Conservation (phyloP, 1,140 invertebrate species). For the Rhyacophila brunnea region DNA sequence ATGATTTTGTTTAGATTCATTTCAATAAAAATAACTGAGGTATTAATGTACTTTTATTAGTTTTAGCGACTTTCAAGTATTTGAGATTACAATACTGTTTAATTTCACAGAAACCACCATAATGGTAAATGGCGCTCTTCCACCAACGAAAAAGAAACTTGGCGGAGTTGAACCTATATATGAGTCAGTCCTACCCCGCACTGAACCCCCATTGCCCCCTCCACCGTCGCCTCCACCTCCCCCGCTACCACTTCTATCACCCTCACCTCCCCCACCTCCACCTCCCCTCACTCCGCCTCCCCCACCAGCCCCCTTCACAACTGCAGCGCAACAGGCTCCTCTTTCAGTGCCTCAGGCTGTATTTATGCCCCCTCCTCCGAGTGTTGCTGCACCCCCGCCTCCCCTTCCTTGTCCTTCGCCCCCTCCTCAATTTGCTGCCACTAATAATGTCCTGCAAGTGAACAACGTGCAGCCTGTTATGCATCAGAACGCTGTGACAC, state of each 20-base stretch:
- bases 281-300: conserved; percentile 39
- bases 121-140: conserved; percentile 20
- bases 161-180: conserved; percentile 26
- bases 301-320: conserved; percentile 3
- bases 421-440: background rate
- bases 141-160: conserved; percentile 1
- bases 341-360: too few relatives aligned
- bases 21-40: too few relatives aligned
- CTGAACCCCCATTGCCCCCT: conserved; percentile 42
- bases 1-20: too few relatives aligned
- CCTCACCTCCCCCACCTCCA: conserved; percentile 39
- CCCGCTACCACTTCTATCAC: conserved; percentile 41
- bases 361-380: too few relatives aligned
- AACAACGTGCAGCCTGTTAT: background rate
- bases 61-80: too few relatives aligned
- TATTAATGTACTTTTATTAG: too few relatives aligned
- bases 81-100: background rate
- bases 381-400: conserved; percentile 32
- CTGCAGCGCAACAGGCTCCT: background rate
- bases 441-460: background rate
- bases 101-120: conserved; percentile 18
- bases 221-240: conserved; percentile 44
- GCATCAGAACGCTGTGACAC: conserved; percentile 6
- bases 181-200: conserved; percentile 28
- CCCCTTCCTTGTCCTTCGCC: conserved; percentile 12